Percentiles rank a stretch among this genome's conserved stretches.
phyloP scores from a whole-genome alignment of 2,797 vertebrate genomes.

The Enteromius viviparus region DNA sequence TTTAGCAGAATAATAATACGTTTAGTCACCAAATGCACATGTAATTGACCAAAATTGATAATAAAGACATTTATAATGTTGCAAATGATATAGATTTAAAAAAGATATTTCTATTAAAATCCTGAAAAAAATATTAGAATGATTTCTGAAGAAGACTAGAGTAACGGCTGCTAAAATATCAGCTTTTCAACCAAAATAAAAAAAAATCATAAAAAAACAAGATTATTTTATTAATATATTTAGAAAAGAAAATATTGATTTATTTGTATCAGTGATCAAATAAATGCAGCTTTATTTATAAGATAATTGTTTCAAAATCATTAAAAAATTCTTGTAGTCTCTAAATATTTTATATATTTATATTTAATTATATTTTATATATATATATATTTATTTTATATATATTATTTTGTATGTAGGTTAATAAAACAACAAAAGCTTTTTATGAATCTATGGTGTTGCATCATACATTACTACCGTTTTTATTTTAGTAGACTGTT shows the following conservation, averaged over 20 bases:
- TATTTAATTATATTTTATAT: too few relatives aligned
- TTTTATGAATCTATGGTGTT: not conserved
- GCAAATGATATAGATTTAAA: too few relatives aligned
- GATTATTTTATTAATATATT: not conserved
- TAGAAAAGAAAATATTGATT: not conserved
- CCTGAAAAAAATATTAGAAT: not conserved
- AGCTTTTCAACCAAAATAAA: not conserved
- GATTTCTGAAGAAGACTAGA: not conserved
- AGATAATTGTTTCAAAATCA: not conserved
- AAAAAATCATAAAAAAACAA: too few relatives aligned
- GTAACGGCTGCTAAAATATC: not conserved
- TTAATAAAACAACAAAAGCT: not conserved
- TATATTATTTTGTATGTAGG: not conserved
- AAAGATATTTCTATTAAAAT: not conserved
- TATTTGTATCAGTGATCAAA: not conserved
- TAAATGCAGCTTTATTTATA: not conserved
- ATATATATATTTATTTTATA: too few relatives aligned
- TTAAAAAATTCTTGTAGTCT: not conserved
- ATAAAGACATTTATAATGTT: not conserved
- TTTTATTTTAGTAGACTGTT: not conserved
- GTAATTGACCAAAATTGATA: not conserved
- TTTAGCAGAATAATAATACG: not conserved
- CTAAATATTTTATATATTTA: not conserved
- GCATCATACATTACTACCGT: not conserved
- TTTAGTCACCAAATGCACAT: not conserved